Percentiles rank a stretch among this genome's conserved stretches.
These are phyloP conservation scores for Dyspetes luteomarginatus DNA, from an alignment of 2,888 invertebrate species.

Conservation along the genomic window DNA sequence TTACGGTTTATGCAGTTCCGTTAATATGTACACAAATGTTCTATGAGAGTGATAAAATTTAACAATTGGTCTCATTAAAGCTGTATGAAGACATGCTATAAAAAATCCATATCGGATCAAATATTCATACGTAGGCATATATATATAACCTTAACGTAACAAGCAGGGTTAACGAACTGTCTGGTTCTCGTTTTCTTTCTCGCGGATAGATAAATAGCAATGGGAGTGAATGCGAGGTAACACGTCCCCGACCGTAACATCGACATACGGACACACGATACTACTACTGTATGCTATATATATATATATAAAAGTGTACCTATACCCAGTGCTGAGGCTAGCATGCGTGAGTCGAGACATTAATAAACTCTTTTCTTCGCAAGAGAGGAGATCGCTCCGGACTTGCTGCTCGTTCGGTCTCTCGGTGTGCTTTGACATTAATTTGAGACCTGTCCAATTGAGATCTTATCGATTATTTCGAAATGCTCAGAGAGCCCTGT, in stretches of 20 bases:
- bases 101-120: not conserved
- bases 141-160: conserved; percentile 18
- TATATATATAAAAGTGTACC: conserved; percentile 32
- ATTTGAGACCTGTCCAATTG: conserved; percentile 75
- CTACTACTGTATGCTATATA: conserved; percentile 18
- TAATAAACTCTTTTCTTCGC: conserved; percentile 73
- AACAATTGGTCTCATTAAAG: not conserved
- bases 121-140: not conserved
- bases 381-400: conserved; percentile 63
- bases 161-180: conserved; percentile 54
- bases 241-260: conserved; percentile 49
- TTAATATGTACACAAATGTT: too few relatives aligned
- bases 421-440: conserved; percentile 74
- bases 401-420: conserved; percentile 54
- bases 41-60: not conserved
- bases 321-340: conserved; percentile 34
- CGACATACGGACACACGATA: conserved; percentile 52
- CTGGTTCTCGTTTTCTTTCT: conserved; percentile 55
- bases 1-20: too few relatives aligned
- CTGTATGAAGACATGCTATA: not conserved
- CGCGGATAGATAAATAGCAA: conserved; percentile 56
- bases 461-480: conserved; percentile 78
- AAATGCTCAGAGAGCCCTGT: conserved; percentile 68
- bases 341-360: conserved; percentile 68
- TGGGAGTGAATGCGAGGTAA: conserved; percentile 56